Evolutionary conservation across 2,888 invertebrate species (phyloP), one percentile per base, ranked within the genome.

Genomic region (Acheta domesticus): DNA sequence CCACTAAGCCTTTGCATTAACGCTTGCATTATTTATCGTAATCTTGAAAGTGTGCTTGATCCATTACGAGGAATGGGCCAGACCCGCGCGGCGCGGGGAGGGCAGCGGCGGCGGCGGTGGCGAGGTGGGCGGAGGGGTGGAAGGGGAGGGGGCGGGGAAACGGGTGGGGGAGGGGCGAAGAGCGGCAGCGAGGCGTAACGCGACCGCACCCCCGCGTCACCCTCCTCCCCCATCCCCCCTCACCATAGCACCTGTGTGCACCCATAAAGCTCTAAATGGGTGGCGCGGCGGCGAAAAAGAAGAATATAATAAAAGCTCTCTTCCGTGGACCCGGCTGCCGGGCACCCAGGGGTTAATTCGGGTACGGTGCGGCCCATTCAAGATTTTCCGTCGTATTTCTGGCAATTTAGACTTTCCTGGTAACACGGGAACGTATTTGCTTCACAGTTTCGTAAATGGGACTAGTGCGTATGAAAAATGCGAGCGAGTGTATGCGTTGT

Each of bases 1-100:
- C 62, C 62, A 19, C 62, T 62, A 62, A 62, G 62, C 62, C 62
- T 62, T 62, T 62, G 62, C 62, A 62, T 62, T 62, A 62, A 62
- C 62, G 62, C 62, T 62, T 62, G 62, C 62, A 62, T 62, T 62
- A 62, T 62, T 62, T 62, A 62, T 62, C 62, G 62, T 62, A 62
- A 62, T 62, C 62, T 62, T 62, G 62, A 62, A 62, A 62, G 62
- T 62, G 62, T 62, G 62, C 62, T 62, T 62, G 62, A 62, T 62
- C 62, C 62, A 62, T 62, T 62, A 62, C 62, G 62, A 62, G 62
- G 62, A 19, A 62, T 62, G 62, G 14, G 62, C 62, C 12, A 11
- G 16, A 3, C n/a, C 62, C 62, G n/a, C 23, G 3, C 23, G 14
- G 62, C 16, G n/a, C 16, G n/a, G 4, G 3, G 62, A 4, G 62